phyloP scores from a whole-genome alignment of 2,113 vertebrate genomes.

The Cariama cristata region DNA sequence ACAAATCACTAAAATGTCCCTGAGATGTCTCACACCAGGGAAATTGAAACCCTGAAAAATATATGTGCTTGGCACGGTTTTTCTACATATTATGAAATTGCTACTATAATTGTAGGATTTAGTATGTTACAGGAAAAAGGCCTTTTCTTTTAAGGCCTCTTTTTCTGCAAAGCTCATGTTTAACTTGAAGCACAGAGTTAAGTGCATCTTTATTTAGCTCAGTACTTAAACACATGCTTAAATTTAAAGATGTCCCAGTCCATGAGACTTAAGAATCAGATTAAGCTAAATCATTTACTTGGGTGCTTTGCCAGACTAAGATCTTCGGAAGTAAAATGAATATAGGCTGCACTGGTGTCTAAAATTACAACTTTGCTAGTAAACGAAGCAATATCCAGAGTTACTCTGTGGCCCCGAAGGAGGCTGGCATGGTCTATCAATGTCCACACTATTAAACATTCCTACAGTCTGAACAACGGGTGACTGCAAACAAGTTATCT shows the following conservation, averaged over 20 bases:
- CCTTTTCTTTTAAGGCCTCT: not conserved
- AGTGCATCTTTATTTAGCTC: conserved; percentile 10
- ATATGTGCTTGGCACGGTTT: not conserved
- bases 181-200: not conserved
- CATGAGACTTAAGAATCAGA: not conserved
- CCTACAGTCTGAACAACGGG: not conserved
- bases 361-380: not conserved
- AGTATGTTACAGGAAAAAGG: not conserved
- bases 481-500: not conserved
- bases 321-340: not conserved
- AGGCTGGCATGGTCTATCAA: not conserved
- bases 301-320: not conserved
- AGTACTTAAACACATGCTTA: not conserved
- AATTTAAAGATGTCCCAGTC: not conserved
- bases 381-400: not conserved
- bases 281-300: not conserved
- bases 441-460: not conserved
- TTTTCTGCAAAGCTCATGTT: not conserved
- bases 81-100: conserved; percentile 33
- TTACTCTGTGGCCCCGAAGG: not conserved
- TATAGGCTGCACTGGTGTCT: not conserved
- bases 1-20: conserved; percentile 65
- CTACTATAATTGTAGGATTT: conserved; percentile 13
- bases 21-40: conserved; percentile 48
- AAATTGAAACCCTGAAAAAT: conserved; percentile 61